phyloP scores from a whole-genome alignment of 2,113 vertebrate species.

The Alouatta palliata region DNA sequence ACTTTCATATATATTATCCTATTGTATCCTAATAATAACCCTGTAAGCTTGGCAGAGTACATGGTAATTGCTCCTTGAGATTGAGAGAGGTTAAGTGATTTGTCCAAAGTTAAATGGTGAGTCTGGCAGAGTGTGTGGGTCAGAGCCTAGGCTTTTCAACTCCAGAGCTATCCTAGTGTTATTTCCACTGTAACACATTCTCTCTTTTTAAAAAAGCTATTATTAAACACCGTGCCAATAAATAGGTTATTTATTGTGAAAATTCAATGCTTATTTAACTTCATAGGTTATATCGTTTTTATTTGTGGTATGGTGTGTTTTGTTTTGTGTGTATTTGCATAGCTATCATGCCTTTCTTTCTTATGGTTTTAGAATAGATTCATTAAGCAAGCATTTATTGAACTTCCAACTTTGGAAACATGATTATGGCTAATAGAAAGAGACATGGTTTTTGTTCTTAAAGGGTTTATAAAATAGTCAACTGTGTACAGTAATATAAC shows the following conservation, averaged over 20 bases:
- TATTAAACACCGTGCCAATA: slow-evolving; percentile 7
- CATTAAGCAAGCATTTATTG: slow-evolving; percentile 37
- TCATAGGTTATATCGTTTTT: slow-evolving; percentile 15
- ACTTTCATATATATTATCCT: slow-evolving; percentile 37
- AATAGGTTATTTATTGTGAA: slow-evolving; percentile 25
- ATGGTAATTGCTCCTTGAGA: slow-evolving; percentile 55
- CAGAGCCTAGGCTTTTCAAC: background rate
- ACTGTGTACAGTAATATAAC: background rate
- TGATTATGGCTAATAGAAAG: slow-evolving; percentile 13
- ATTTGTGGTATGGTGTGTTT: slow-evolving; percentile 7
- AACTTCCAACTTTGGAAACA: slow-evolving; percentile 25
- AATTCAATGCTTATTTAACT: slow-evolving; percentile 42
- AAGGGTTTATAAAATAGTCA: slow-evolving; percentile 12
- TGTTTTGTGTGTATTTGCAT: slow-evolving; percentile 24
- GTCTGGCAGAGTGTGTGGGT: background rate
- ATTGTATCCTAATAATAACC: slow-evolving; percentile 49
- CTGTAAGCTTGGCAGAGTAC: slow-evolving; percentile 29
- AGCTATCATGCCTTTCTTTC: background rate
- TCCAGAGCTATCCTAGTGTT: background rate
- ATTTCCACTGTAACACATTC: background rate
- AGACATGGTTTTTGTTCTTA: background rate
- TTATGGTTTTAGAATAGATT: slow-evolving; percentile 36
- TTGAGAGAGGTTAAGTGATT: slow-evolving; percentile 53
- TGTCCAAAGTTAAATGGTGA: slow-evolving; percentile 15
- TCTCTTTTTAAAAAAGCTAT: slow-evolving; percentile 20